These are phyloP conservation scores for Thysanoteuthis rhombus DNA, from an alignment of 2,888 invertebrate species.

Conservation along the genomic window DNA sequence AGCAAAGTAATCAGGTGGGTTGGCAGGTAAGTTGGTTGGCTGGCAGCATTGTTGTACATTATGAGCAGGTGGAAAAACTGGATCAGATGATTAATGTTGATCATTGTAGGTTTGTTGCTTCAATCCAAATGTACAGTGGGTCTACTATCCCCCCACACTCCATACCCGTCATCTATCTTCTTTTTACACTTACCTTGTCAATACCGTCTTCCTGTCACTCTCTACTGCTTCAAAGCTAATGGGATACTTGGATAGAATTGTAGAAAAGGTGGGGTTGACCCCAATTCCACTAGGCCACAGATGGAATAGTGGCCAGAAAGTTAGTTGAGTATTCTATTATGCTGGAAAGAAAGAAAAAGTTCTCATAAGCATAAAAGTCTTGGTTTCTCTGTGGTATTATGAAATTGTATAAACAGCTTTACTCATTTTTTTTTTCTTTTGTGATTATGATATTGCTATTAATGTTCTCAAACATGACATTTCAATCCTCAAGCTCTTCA, in stretches of 20 bases:
- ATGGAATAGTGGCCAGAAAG: not conserved
- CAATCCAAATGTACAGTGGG: not conserved
- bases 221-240: not conserved
- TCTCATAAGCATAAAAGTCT: not conserved
- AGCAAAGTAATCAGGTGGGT: not conserved
- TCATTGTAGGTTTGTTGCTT: not conserved
- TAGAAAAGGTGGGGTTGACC: not conserved
- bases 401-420: no score
- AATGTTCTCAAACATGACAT: not conserved
- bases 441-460: not conserved
- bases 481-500: not conserved
- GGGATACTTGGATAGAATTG: not conserved
- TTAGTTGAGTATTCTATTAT: not conserved
- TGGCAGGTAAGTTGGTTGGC: not conserved
- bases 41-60: not conserved
- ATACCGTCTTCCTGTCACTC: not conserved
- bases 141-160: not conserved
- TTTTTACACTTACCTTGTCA: not conserved
- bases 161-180: not conserved
- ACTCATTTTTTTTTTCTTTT: not conserved
- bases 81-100: conserved; percentile 12
- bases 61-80: conserved; percentile 12
- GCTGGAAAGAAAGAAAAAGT: not conserved
- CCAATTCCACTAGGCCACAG: not conserved
- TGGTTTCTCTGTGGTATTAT: no score